Conservation (phyloP, 2,113 vertebrate species). For the Formicarius rufipectus region DNA sequence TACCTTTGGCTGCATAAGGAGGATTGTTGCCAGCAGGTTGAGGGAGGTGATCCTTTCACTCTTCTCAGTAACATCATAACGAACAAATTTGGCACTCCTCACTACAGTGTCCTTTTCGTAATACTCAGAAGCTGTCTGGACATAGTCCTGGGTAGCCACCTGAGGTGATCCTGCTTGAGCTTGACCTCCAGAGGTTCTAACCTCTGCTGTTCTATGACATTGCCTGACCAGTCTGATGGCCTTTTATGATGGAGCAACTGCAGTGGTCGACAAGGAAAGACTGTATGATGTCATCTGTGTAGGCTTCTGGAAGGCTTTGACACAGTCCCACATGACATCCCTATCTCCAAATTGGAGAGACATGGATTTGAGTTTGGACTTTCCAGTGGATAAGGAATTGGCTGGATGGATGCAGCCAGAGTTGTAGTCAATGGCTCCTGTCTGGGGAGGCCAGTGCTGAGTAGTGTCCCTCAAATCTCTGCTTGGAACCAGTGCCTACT, state of each 20-base stretch:
- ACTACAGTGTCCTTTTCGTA: neutral
- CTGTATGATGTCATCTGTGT: neutral
- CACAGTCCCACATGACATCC: neutral
- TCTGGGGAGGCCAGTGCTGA: neutral
- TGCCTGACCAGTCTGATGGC: neutral
- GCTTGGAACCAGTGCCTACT: neutral
- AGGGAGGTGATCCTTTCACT: neutral
- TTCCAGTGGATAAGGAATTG: neutral
- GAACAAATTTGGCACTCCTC: neutral
- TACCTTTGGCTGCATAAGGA: neutral
- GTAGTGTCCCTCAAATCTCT: neutral
- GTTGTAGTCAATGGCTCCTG: neutral
- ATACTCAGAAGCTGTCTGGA: neutral
- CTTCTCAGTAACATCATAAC: neutral
- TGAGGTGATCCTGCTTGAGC: neutral
- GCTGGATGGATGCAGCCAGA: neutral
- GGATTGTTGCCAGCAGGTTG: neutral
- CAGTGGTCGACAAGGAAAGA: neutral
- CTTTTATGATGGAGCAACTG: neutral
- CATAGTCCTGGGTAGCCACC: neutral
- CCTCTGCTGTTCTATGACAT: neutral
- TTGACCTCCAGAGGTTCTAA: neutral
- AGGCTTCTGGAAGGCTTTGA: neutral
- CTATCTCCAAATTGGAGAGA: neutral
- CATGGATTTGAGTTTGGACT: neutral